Evolutionary conservation across 2,113 vertebrate genomes (phyloP), one percentile per base, ranked within the genome.

Genomic region (Solea senegalensis): DNA sequence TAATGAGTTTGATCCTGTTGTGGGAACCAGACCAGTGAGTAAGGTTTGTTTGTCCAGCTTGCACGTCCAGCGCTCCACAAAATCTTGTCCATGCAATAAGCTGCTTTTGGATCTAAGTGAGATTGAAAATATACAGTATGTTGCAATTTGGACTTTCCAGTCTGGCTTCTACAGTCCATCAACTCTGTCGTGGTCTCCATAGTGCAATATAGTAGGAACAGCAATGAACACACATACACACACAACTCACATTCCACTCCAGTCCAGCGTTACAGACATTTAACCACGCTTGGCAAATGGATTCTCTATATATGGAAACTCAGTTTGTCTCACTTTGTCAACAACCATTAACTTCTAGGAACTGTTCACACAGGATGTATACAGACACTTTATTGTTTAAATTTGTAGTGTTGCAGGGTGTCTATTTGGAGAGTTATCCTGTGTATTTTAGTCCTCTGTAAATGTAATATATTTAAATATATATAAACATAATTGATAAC

Each of bases 1-100:
- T 57, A 67, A 65, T 53, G 57, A 70, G n/a, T 60, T 78, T 60
- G 34, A 46, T 66, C 58, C 66, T 72, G 68, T 67, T 62, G 51
- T 82, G 69, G 69, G 78, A 82, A 68, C 43, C 74, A 63, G 58
- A 74, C 65, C 62, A 79, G 70, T 81, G 57, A 78, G 41, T 70
- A 76, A 85, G 39, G 66, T 68, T 74, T 43, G 72, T 64, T 45
- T 64, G 40, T 54, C 56, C 58, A 44, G 59, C 41, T 55, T 45
- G 48, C 59, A 63, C 28, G 54, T 40, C 46, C 69, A 49, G 53
- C 52, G 70, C 60, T 56, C 52, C 61, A 70, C 81, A 74, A 66
- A 74, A 54, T 7, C 27, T 41, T 16, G 16, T 76, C 58, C 71
- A 54, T 56, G 64, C 39, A 55, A 56, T 58, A 69, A 53, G 59